Conservation (phyloP, 2,888 invertebrate genomes). For the Disparrhopalites patrizii region DNA sequence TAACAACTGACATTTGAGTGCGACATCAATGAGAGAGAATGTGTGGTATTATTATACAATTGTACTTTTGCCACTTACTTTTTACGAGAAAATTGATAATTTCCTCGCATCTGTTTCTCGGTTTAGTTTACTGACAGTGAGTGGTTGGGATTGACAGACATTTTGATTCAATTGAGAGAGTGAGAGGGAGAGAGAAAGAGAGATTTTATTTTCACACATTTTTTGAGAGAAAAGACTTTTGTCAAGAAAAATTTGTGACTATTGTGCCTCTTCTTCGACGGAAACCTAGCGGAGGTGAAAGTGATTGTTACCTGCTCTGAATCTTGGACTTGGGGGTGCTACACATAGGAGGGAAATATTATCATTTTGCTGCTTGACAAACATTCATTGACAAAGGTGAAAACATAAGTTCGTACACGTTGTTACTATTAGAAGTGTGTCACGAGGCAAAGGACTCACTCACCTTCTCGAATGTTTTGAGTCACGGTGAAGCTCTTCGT, state of each 20-base stretch:
- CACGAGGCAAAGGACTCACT: constrained; percentile 16
- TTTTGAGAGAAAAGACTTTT: neutral
- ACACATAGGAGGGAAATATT: constrained; percentile 34
- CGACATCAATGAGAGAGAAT: no score
- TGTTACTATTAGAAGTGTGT: neutral
- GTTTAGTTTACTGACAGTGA: no score
- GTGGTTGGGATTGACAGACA: no score
- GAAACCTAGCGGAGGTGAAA: constrained; percentile 25
- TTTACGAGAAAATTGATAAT: no score
- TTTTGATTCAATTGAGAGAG: no score
- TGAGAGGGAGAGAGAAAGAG: neutral
- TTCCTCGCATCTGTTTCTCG: no score
- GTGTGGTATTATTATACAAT: no score
- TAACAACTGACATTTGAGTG: no score
- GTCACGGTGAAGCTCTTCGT: constrained; percentile 91
- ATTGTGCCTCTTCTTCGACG: constrained; percentile 12
- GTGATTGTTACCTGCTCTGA: constrained; percentile 47
- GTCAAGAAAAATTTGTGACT: constrained; percentile 6
- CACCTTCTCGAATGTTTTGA: constrained; percentile 67
- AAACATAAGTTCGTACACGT: constrained; percentile 14
- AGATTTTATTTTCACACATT: no score
- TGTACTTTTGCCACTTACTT: no score
- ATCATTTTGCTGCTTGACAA: constrained; percentile 31
- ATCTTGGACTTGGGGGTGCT: constrained; percentile 48
- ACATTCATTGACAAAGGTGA: constrained; percentile 26